Percentiles rank a stretch among this genome's conserved stretches.
Conservation (phyloP, 2,797 vertebrate genomes). For the Tarsius wallacei region DNA sequence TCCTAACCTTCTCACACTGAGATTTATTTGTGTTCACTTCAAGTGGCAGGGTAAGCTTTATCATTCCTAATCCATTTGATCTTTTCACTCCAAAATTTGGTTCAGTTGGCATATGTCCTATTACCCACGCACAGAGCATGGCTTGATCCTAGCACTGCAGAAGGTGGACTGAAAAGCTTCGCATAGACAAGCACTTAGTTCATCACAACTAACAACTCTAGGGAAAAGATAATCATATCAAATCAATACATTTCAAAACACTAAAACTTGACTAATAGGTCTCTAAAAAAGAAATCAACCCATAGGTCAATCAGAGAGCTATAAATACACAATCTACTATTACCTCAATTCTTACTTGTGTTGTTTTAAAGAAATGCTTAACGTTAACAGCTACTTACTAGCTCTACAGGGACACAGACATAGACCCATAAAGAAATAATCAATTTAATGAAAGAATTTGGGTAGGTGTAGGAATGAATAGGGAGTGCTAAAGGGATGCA, state of each 20-base stretch:
- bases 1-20: not conserved
- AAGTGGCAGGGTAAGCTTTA: not conserved
- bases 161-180: not conserved
- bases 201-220: slow-evolving; percentile 33
- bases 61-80: not conserved
- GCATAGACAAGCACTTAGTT: not conserved
- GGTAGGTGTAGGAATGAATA: not conserved
- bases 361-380: slow-evolving; percentile 46
- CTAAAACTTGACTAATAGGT: not conserved
- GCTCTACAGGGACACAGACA: not conserved
- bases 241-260: slow-evolving; percentile 8
- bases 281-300: slow-evolving; percentile 19
- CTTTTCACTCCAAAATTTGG: not conserved
- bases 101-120: not conserved
- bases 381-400: not conserved
- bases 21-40: not conserved
- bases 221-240: slow-evolving; percentile 21
- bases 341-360: not conserved
- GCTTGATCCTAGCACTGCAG: not conserved
- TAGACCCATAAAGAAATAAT: not conserved
- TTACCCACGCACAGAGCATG: not conserved
- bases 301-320: not conserved
- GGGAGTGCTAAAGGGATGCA: not conserved
- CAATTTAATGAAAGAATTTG: slow-evolving; percentile 14
- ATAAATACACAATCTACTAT: not conserved